These are phyloP conservation scores for Narcine bancroftii DNA, from an alignment of 2,113 vertebrate species.

Conservation along the genomic window DNA sequence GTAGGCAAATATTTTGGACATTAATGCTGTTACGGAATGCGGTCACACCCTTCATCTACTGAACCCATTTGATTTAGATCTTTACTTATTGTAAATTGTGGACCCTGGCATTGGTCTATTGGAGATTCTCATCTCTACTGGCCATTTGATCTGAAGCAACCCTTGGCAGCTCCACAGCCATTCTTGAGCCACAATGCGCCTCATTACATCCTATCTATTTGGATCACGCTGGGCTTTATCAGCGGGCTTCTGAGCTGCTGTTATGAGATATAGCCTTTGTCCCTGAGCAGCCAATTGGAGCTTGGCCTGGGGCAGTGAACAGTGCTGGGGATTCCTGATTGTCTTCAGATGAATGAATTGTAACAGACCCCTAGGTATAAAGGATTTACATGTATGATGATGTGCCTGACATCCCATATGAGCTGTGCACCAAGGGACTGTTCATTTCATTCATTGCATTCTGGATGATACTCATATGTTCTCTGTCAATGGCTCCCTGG, in stretches of 20 bases:
- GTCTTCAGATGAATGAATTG: conserved; percentile 4
- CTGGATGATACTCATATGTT: not conserved
- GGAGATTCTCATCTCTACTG: not conserved
- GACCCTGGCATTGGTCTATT: not conserved
- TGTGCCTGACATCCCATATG: conserved; percentile 22
- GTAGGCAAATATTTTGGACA: not conserved
- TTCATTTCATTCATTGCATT: not conserved
- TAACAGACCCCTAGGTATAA: conserved; percentile 9
- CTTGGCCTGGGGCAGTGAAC: conserved; percentile 27
- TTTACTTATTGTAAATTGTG: not conserved
- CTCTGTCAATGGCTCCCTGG: not conserved
- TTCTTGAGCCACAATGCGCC: not conserved
- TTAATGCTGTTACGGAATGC: not conserved
- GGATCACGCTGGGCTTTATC: not conserved
- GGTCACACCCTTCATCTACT: too few species aligned
- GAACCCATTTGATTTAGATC: not conserved
- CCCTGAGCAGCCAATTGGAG: conserved; percentile 18
- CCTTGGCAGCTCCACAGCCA: not conserved
- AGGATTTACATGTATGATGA: conserved; percentile 30
- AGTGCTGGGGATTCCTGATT: not conserved
- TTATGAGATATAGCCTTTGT: not conserved
- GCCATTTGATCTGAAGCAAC: not conserved
- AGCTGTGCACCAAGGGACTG: not conserved
- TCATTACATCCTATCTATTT: not conserved
- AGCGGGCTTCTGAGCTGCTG: not conserved